Percentiles rank a stretch among this genome's conserved stretches.
phyloP scores from a whole-genome alignment of 2,113 vertebrate species.

The Vombatus ursinus region DNA sequence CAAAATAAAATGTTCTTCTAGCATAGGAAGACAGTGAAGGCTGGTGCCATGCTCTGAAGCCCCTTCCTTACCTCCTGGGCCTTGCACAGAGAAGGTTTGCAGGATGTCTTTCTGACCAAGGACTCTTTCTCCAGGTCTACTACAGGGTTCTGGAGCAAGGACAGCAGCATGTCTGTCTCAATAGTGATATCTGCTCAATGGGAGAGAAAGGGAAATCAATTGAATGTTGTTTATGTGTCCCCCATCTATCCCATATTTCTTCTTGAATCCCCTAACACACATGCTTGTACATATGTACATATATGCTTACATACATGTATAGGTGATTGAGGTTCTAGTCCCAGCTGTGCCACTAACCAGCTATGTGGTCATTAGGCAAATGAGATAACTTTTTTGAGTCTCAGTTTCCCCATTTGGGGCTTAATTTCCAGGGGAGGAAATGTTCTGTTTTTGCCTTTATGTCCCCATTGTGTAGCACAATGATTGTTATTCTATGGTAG shows the following conservation, averaged over 20 bases:
- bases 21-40: not conserved
- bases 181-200: conserved; percentile 71
- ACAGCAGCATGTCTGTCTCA: conserved; percentile 80
- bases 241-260: not conserved
- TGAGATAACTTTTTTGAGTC: not conserved
- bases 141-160: conserved; percentile 76
- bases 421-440: not conserved
- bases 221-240: too few species aligned
- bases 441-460: not conserved
- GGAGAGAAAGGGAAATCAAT: not conserved
- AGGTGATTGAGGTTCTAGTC: not conserved
- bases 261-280: not conserved
- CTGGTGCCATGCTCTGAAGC: not conserved
- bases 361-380: fast-evolving
- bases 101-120: conserved; percentile 77
- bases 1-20: not conserved
- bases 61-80: conserved; percentile 66
- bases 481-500: not conserved
- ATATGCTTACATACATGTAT: fast-evolving
- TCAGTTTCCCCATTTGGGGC: not conserved
- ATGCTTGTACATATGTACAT: not conserved
- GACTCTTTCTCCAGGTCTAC: conserved; percentile 67
- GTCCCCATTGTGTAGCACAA: not conserved
- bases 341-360: not conserved
- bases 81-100: conserved; percentile 49